These are phyloP conservation scores for Pseudococcus viburni DNA, from an alignment of 2,888 invertebrate species.

Conservation along the genomic window DNA sequence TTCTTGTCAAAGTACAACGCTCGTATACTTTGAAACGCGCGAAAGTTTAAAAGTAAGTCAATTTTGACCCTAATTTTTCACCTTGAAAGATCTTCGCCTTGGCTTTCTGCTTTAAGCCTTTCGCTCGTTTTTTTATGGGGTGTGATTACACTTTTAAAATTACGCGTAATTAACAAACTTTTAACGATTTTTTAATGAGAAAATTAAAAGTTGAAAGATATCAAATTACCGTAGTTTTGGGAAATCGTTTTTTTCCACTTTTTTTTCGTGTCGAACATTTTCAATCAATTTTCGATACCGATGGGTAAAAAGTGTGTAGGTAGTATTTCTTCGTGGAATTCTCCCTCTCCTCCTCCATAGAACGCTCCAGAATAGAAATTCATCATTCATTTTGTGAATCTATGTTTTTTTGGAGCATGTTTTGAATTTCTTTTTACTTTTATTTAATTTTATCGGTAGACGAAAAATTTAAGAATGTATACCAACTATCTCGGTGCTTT, in stretches of 20 bases:
- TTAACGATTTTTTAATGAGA: slow-evolving; percentile 36
- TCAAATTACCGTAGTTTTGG: slow-evolving; percentile 1
- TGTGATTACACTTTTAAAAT: slow-evolving; percentile 26
- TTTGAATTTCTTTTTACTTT: no score
- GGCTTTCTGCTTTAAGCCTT: not conserved
- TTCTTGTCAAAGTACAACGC: not conserved
- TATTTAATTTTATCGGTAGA: no score
- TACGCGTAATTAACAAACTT: slow-evolving; percentile 12
- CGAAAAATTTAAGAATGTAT: no score
- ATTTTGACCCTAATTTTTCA: slow-evolving; percentile 27
- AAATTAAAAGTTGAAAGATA: slow-evolving; percentile 32
- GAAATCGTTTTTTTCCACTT: not conserved
- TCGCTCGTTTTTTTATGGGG: not conserved
- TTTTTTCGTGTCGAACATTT: not conserved
- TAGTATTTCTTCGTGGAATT: no score
- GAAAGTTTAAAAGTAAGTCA: slow-evolving; percentile 18
- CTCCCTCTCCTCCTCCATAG: no score
- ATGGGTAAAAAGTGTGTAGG: not conserved
- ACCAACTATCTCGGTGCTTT: no score
- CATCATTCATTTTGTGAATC: no score
- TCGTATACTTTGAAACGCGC: not conserved
- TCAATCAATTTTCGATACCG: not conserved
- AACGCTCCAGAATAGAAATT: no score
- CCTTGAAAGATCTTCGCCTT: not conserved
- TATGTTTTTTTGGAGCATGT: no score